Conservation (phyloP, 2,797 vertebrate genomes). For the Hippoglossus hippoglossus region DNA sequence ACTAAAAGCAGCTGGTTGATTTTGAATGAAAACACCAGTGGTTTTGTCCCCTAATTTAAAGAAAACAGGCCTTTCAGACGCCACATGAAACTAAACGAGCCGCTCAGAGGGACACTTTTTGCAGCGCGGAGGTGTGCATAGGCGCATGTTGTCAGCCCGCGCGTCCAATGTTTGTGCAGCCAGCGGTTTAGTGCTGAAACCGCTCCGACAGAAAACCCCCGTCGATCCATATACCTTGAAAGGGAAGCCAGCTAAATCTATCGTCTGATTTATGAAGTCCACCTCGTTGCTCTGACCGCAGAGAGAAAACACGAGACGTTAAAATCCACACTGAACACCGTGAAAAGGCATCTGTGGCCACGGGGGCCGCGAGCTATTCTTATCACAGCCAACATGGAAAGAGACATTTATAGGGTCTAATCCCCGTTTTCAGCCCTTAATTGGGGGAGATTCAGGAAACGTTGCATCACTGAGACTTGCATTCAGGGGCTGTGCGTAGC, state of each 20-base stretch:
- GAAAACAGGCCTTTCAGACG: neutral
- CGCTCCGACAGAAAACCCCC: conserved; percentile 74
- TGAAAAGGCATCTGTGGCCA: conserved; percentile 83
- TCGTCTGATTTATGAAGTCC: conserved; percentile 86
- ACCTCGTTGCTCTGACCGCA: conserved; percentile 78
- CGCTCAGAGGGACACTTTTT: conserved; percentile 14
- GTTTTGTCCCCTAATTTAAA: neutral
- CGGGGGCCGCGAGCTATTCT: conserved; percentile 80
- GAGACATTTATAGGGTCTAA: conserved; percentile 67
- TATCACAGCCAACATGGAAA: conserved; percentile 73
- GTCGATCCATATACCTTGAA: conserved; percentile 79
- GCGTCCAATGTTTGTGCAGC: conserved; percentile 83
- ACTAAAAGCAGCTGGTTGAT: neutral
- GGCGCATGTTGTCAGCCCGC: conserved; percentile 68
- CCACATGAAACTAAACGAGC: neutral
- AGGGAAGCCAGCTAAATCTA: conserved; percentile 82
- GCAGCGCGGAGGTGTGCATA: conserved; percentile 63
- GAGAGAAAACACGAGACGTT: conserved; percentile 76
- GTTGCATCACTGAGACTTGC: conserved; percentile 53
- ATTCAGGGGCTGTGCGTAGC: conserved; percentile 34
- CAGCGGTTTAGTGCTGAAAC: conserved; percentile 76
- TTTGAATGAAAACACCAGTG: neutral
- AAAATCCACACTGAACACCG: conserved; percentile 74
- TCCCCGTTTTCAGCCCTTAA: conserved; percentile 58
- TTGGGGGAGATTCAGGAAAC: conserved; percentile 50